A percentile compares a stretch with the other conserved stretches of the same genome.
Conservation (phyloP, 2,797 vertebrate genomes). For the Premnoplex brunnescens region DNA sequence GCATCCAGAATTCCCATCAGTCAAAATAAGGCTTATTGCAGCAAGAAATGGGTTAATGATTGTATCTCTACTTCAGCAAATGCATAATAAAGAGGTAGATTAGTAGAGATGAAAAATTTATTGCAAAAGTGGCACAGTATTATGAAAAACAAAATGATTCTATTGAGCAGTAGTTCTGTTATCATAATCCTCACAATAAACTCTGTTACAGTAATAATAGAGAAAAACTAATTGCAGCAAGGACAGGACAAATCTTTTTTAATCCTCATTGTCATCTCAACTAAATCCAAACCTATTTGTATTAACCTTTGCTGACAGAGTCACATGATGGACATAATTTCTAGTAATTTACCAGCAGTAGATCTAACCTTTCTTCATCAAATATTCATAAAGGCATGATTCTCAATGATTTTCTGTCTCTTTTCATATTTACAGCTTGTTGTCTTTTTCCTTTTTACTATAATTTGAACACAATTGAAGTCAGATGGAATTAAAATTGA, state of each 20-base stretch:
- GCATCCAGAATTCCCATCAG: neutral
- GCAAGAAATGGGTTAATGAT: slow-evolving; percentile 65
- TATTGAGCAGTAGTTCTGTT: slow-evolving; percentile 36
- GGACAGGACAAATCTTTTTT: slow-evolving; percentile 85
- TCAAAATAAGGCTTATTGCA: neutral
- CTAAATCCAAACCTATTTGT: slow-evolving; percentile 87
- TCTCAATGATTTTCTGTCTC: slow-evolving; percentile 99
- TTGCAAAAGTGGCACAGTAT: slow-evolving; percentile 58
- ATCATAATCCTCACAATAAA: slow-evolving; percentile 71
- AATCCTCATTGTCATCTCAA: slow-evolving; percentile 87
- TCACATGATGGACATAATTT: slow-evolving; percentile 88
- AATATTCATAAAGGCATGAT: slow-evolving; percentile 98
- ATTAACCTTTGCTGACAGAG: slow-evolving; percentile 92
- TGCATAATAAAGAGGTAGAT: slow-evolving; percentile 69
- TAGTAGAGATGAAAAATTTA: slow-evolving; percentile 75
- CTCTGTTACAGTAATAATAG: slow-evolving; percentile 75
- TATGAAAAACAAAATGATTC: slow-evolving; percentile 67
- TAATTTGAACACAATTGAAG: slow-evolving; percentile 89
- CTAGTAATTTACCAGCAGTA: slow-evolving; percentile 93
- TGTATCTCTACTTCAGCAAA: slow-evolving; percentile 47
- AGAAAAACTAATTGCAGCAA: slow-evolving; percentile 84
- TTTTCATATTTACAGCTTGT: slow-evolving; percentile 95
- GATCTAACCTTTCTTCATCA: slow-evolving; percentile 91
- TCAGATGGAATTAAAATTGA: slow-evolving; percentile 90
- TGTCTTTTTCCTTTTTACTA: slow-evolving; percentile 89